Evolutionary conservation across 2,113 vertebrate genomes (phyloP).

Genomic region (Tauraco erythrolophus): DNA sequence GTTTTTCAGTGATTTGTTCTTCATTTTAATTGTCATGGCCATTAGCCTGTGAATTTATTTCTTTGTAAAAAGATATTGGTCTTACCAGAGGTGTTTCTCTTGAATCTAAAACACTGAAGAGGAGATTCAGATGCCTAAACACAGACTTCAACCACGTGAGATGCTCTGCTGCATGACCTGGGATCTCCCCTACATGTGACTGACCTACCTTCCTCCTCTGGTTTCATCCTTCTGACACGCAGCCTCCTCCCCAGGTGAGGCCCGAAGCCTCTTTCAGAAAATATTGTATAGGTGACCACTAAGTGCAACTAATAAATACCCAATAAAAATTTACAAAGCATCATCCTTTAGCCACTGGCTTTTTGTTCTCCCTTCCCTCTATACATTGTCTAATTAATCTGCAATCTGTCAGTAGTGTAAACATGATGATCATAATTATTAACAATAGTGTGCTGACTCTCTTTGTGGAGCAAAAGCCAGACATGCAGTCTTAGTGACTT

Average conservation of each 20-base stretch:
- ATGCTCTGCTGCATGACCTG: neutral
- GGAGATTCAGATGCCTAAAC: neutral
- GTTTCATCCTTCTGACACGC: neutral
- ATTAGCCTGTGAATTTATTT: neutral
- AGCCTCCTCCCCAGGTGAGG: neutral
- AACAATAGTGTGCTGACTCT: neutral
- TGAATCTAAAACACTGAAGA: neutral
- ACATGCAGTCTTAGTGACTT: neutral
- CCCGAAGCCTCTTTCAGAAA: neutral
- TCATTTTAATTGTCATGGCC: neutral
- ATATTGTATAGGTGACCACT: neutral
- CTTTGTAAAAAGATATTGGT: neutral
- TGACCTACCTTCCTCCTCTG: neutral
- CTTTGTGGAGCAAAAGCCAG: neutral
- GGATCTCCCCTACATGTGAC: neutral
- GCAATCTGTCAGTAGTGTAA: neutral
- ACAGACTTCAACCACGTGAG: neutral
- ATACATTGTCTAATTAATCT: neutral
- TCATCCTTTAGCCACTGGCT: neutral
- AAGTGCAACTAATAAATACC: neutral
- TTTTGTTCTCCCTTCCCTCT: neutral
- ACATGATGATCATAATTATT: neutral
- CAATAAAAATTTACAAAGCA: neutral
- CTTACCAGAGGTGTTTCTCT: neutral
- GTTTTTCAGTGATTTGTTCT: neutral